Conservation (phyloP, 1,140 invertebrate genomes). For the Paraescarpia echinospica region DNA sequence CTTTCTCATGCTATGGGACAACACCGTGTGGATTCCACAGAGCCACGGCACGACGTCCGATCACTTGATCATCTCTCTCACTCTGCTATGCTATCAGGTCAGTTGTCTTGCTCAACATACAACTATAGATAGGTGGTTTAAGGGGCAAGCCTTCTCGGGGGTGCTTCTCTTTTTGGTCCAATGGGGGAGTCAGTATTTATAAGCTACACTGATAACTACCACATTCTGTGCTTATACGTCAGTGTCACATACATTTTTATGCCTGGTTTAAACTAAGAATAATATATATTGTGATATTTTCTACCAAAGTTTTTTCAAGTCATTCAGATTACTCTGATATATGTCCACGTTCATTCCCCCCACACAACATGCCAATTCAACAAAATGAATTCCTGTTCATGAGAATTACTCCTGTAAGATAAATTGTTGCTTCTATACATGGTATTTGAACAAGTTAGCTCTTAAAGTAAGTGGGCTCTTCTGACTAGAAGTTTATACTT, state of each 20-base stretch:
- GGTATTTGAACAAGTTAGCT: background rate
- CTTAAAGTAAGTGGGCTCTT: background rate
- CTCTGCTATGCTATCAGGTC: slow-evolving; percentile 86
- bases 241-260: no score
- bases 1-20: slow-evolving; percentile 79
- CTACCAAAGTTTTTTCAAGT: no score
- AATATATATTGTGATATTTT: no score
- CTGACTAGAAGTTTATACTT: background rate
- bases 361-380: background rate
- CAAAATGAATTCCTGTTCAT: background rate
- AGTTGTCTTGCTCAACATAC: background rate
- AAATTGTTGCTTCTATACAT: background rate
- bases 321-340: background rate
- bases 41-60: slow-evolving; percentile 61
- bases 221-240: no score
- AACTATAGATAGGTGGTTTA: no score
- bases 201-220: no score
- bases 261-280: no score
- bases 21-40: slow-evolving; percentile 59
- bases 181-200: no score
- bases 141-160: no score
- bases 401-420: background rate
- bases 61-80: slow-evolving; percentile 78
- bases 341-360: background rate
- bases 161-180: no score